These are phyloP conservation scores for Philereme vetulata DNA, from an alignment of 2,888 invertebrate species.

Conservation along the genomic window DNA sequence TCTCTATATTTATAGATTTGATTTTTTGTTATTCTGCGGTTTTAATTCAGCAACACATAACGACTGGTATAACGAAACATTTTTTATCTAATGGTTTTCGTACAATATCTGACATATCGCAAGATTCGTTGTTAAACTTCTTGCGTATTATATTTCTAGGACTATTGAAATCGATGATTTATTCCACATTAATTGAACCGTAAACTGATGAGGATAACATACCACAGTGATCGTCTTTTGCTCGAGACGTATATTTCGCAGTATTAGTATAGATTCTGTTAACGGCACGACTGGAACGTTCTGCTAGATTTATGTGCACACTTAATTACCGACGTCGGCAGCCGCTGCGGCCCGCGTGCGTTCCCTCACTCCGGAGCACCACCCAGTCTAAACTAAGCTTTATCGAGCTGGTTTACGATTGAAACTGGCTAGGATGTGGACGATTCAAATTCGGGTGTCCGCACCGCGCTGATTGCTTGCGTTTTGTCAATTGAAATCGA, in stretches of 20 bases:
- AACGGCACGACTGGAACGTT: conserved; percentile 27
- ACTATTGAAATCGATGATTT: conserved; percentile 3
- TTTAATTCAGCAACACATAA: no score
- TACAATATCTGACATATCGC: no score
- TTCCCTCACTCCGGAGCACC: conserved; percentile 1
- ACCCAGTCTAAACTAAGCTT: neutral
- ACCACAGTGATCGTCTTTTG: conserved; percentile 5
- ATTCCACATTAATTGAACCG: conserved; percentile 2
- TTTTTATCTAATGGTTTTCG: no score
- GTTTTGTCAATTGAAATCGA: neutral
- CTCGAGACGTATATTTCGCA: conserved; percentile 16
- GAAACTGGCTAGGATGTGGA: neutral
- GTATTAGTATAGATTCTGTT: conserved; percentile 31
- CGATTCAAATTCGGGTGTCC: neutral
- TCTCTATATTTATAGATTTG: no score
- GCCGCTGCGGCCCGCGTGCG: conserved; percentile 20
- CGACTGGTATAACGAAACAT: no score
- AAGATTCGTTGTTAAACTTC: no score
- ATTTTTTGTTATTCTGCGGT: no score
- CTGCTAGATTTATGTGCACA: conserved; percentile 45
- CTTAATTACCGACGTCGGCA: conserved; percentile 45
- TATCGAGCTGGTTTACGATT: neutral
- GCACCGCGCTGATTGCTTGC: neutral
- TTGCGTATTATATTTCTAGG: neutral
- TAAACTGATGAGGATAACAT: conserved; percentile 11